Base-by-base conservation (phyloP, 2,113 vertebrate species). In the Lamprologus speciosus region DNA sequence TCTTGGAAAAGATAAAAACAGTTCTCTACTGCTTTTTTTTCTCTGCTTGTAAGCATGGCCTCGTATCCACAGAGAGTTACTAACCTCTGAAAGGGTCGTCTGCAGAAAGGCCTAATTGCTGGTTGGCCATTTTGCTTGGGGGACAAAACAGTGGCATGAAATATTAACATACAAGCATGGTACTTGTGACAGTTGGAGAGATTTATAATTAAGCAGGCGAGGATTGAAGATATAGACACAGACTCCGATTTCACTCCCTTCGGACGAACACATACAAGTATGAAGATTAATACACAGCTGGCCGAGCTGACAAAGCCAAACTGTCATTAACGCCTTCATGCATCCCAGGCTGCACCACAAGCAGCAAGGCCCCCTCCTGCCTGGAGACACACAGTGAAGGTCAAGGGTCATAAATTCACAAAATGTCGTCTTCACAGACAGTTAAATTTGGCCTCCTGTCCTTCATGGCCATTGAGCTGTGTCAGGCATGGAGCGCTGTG, bases 191-290 rank as follows among this genome's bases (percentile, higher is more conserved):
- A 96, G 95, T 95, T 92, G 90, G 92, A 88, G 63, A 88, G 94
- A 95, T 95, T 95, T 95, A 95, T 95, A 96, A 96, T 96, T 96
- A 96, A 95, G 94, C 87, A 93, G 88, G 84, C 19, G 9, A 88
- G 94, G 94, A 93, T 95, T 93, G 89, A 94, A 93, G 84, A 92
- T 93, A 92, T 58, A 86, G 65, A 88, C 83, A 60, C 37, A 65
- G 31, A 63, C 88, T 89, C 57, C 17, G 79, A 12, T 65, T 80
- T 83, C 53, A 8, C 50, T 81, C 75, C 79, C 33, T 51, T 65
- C 17, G 6, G 83, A 70, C 55, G 17, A 37, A 78, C 55, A 80
- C 35, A 14, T 40, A 42, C 78, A 33, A 82, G 89, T 85, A 91
- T 94, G 83, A 93, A 95, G 95, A 96, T 95, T 94, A 95, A 96